Evolutionary conservation across 2,888 invertebrate genomes (phyloP).

Genomic region (Eutolmus rufibarbis): DNA sequence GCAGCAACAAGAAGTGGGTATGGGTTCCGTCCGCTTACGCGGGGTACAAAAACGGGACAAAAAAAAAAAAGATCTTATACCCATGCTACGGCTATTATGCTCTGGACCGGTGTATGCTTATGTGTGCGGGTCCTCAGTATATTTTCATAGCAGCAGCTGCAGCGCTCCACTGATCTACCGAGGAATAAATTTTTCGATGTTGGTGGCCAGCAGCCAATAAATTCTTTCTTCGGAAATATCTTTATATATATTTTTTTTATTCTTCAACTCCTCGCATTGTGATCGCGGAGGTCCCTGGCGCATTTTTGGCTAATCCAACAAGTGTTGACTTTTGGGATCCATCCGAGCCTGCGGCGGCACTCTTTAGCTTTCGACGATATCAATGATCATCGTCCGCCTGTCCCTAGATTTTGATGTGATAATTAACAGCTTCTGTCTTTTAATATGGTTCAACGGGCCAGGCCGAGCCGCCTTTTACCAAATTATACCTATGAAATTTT

Average conservation of each 20-base stretch:
- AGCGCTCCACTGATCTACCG: conserved; percentile 34
- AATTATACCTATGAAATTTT: neutral
- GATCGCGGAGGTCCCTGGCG: neutral
- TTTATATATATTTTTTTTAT: neutral
- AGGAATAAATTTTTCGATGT: conserved; percentile 46
- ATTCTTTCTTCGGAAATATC: conserved; percentile 45
- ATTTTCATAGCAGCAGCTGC: conserved; percentile 42
- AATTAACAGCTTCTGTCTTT: conserved; percentile 25
- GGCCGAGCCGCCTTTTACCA: neutral
- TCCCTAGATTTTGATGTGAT: conserved; percentile 10
- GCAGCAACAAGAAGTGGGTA: neutral
- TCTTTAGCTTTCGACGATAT: neutral
- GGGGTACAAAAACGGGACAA: neutral
- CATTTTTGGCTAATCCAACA: neutral
- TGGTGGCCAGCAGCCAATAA: conserved; percentile 46
- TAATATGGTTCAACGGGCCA: neutral
- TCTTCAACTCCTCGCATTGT: neutral
- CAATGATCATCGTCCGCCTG: neutral
- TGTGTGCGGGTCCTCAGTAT: conserved; percentile 26
- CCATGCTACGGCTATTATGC: conserved; percentile 24
- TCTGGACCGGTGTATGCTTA: neutral
- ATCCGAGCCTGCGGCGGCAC: neutral
- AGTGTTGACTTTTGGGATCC: neutral
- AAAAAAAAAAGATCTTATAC: neutral
- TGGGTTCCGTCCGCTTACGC: neutral